phyloP scores from a whole-genome alignment of 2,888 invertebrate species.

The Eilema griseolum region DNA sequence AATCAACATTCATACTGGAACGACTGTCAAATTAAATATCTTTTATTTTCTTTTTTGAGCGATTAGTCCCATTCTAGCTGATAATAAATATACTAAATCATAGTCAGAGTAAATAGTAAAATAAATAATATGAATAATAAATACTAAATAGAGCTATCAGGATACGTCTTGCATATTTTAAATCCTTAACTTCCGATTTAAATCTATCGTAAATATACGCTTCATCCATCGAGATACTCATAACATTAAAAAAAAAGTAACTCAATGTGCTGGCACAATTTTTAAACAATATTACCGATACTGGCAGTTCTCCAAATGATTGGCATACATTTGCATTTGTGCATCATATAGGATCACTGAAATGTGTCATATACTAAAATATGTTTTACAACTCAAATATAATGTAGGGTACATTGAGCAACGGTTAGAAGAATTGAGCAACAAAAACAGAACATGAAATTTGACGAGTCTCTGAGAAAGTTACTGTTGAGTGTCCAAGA shows the following conservation, averaged over 20 bases:
- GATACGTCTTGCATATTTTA: neutral
- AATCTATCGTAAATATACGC: neutral
- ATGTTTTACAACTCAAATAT: neutral
- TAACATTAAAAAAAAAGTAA: neutral
- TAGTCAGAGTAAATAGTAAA: too few species aligned
- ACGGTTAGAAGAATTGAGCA: too few species aligned
- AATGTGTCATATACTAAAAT: neutral
- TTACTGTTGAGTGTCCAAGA: too few species aligned
- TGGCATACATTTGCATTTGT: neutral
- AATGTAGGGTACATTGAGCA: too few species aligned
- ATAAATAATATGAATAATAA: too few species aligned
- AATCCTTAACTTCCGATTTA: neutral
- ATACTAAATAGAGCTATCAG: neutral
- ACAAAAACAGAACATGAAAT: neutral
- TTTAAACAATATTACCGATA: conserved; percentile 1
- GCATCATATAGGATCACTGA: neutral
- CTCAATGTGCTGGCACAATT: conserved; percentile 1
- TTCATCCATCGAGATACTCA: neutral
- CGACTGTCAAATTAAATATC: too few species aligned
- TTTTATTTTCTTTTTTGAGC: too few species aligned
- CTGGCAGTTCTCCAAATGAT: neutral
- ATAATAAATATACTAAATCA: too few species aligned
- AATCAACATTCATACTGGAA: too few species aligned
- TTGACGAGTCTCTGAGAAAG: too few species aligned
- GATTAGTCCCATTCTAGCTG: too few species aligned